A percentile compares a stretch with the other conserved stretches of the same genome.
phyloP scores from a whole-genome alignment of 2,797 vertebrate species.

The Distichodus sexfasciatus region DNA sequence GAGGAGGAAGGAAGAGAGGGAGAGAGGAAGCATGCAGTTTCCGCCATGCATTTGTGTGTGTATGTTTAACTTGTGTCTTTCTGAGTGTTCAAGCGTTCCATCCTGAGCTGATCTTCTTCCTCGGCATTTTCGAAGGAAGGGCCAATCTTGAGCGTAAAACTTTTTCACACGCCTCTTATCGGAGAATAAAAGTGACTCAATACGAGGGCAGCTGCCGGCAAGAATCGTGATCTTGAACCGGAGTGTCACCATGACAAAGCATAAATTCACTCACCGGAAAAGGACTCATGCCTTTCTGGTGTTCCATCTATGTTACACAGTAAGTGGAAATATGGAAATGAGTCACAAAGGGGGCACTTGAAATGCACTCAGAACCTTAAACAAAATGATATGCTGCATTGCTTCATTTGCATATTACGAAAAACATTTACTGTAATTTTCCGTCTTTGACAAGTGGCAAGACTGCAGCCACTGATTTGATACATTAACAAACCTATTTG shows the following conservation, averaged over 20 bases:
- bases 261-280: background rate
- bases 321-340: background rate
- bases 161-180: slow-evolving; percentile 9
- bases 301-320: background rate
- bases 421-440: no score
- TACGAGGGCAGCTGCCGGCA: background rate
- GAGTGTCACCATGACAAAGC: slow-evolving; percentile 11
- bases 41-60: slow-evolving; percentile 25
- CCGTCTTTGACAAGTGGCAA: no score
- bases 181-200: slow-evolving; percentile 5
- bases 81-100: no score
- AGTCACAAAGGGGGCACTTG: background rate
- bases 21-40: slow-evolving; percentile 46
- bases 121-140: background rate
- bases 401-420: background rate
- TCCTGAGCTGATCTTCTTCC: background rate
- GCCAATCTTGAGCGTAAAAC: background rate
- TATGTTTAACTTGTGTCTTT: background rate
- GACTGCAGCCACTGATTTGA: slow-evolving; percentile 16
- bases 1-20: slow-evolving; percentile 40
- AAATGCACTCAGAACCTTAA: background rate
- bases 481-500: slow-evolving; percentile 22
- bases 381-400: background rate
- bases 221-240: background rate
- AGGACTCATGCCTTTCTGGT: background rate